Evolutionary conservation across 2,113 vertebrate species (phyloP), one percentile per base, ranked within the genome.

Genomic region (Aptenodytes patagonicus): DNA sequence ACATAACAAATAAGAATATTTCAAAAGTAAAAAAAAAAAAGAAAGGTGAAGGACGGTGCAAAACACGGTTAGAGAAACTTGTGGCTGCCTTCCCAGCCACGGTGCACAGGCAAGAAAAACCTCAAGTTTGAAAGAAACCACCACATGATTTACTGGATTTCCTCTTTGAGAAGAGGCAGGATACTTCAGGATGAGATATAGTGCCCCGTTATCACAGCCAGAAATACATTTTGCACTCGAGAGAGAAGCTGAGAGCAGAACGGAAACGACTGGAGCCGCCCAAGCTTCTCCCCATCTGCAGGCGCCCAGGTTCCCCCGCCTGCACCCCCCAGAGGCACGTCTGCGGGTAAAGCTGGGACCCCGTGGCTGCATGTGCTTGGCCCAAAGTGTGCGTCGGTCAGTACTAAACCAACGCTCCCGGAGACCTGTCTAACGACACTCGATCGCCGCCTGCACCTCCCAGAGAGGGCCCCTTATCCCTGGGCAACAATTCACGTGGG

Each of bases 321-420:
- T 16, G 58, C n/a, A 18, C 18, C n/a, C 80, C 10, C 3, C 71
- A 20, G 36, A 20, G 61, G 52, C 36, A 6, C 2, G 11, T 5
- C 28, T 13, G 26, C 9, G 14, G 18, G 54, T 16, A 20, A 26
- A 40, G 8, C 36, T 32, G 31, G 47, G 70, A 34, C 28, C 13
- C 17, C 40, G 2, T 3, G 10, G 17, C 51, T 10, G 9, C 34
- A 4, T 0, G 5, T 4, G 28, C 34, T 28, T 6, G 2, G 36
- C 68, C 58, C 66, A 12, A 54, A 15, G 26, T 1, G 6, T 21
- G 40, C 5, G 8, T 17, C 14, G 31, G 20, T 54, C 58, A 17
- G 20, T 7, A 5, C 44, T 7, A 25, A 31, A 12, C n/a, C 29
- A 58, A 7, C 5, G 2, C 25, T 36, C 51, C 76, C 15, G 6